A percentile compares a stretch with the other conserved stretches of the same genome.
These are phyloP conservation scores for Apostichopus leukothele DNA, from an alignment of 53 echinoderm and acorn worm genomes.

Conservation along the genomic window DNA sequence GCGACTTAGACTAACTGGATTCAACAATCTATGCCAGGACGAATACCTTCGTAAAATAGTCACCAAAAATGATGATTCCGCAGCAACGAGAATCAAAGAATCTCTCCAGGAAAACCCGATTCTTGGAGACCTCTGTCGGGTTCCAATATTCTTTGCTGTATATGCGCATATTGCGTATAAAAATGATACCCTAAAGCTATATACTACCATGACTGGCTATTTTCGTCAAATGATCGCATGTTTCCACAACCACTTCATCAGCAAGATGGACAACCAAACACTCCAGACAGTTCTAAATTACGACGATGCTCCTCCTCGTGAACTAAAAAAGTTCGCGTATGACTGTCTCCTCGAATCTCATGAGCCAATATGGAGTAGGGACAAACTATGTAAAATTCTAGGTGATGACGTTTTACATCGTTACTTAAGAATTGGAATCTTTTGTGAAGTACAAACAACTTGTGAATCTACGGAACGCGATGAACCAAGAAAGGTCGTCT, in stretches of 20 bases:
- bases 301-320: not conserved
- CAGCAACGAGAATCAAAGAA: not conserved
- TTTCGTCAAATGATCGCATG: not conserved
- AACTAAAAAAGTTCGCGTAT: not conserved
- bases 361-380: not conserved
- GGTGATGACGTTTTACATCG: not conserved
- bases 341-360: not conserved
- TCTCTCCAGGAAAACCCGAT: not conserved
- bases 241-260: not conserved
- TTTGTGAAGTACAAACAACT: not conserved
- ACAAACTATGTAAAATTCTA: not conserved
- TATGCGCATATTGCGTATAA: not conserved
- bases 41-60: not conserved
- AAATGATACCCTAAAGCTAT: not conserved
- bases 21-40: not conserved
- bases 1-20: not conserved
- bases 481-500: not conserved
- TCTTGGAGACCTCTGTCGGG: not conserved
- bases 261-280: not conserved
- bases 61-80: not conserved
- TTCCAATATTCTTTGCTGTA: not conserved
- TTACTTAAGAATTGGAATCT: not conserved
- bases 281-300: not conserved
- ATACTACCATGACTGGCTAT: not conserved
- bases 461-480: not conserved